Evolutionary conservation across 2,797 vertebrate genomes (phyloP).

Genomic region (Melanogrammus aeglefinus): DNA sequence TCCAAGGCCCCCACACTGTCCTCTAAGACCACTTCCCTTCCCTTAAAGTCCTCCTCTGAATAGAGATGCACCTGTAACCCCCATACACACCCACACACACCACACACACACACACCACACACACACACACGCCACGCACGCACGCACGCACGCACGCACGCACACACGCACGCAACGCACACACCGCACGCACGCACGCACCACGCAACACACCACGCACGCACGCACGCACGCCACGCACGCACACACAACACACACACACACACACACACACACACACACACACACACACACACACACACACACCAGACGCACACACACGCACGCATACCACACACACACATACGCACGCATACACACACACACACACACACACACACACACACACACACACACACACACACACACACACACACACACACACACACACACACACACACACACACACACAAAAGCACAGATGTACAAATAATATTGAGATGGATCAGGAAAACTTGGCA

Average conservation of each 20-base stretch:
- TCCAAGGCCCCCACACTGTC: conserved; percentile 75
- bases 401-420: background rate
- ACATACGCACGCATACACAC: background rate
- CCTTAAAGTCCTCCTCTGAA: conserved; percentile 86
- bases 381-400: background rate
- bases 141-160: background rate
- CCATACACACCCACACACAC: background rate
- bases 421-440: background rate
- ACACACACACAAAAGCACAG: background rate
- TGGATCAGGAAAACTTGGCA: background rate
- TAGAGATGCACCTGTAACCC: conserved; percentile 83
- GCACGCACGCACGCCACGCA: background rate
- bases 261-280: background rate
- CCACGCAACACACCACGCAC: background rate
- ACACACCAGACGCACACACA: too few relatives aligned
- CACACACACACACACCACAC: background rate
- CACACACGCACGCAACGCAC: background rate
- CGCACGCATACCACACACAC: background rate
- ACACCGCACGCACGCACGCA: background rate
- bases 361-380: background rate
- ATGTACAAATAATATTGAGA: background rate
- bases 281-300: too few relatives aligned
- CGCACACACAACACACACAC: background rate
- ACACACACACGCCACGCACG: background rate
- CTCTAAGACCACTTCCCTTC: conserved; percentile 76